phyloP scores from a whole-genome alignment of 2,113 vertebrate genomes.

The Antigone vipio region DNA sequence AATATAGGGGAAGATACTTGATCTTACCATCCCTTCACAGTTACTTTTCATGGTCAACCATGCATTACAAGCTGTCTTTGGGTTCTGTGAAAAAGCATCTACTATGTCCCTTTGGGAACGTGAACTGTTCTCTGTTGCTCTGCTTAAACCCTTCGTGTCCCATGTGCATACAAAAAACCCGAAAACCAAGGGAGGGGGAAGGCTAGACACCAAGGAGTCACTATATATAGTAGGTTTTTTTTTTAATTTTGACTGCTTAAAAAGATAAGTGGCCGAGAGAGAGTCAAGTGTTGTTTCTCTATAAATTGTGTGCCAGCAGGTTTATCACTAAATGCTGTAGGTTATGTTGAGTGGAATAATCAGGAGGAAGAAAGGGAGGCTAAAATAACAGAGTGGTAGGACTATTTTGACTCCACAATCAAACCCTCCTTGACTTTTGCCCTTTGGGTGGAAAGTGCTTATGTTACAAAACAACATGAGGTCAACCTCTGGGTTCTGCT shows the following conservation, averaged over 20 bases:
- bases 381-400: conserved; percentile 75
- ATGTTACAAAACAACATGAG: conserved; percentile 69
- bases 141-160: not conserved
- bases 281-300: conserved; percentile 73
- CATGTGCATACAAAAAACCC: not conserved
- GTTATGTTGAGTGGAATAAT: conserved; percentile 71
- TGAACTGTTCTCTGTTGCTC: not conserved
- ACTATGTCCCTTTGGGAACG: conserved; percentile 10
- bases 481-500: conserved; percentile 29
- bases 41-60: not conserved
- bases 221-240: conserved; percentile 55
- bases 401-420: conserved; percentile 72
- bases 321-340: conserved; percentile 72
- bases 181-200: not conserved
- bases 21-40: not conserved
- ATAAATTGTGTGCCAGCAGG: conserved; percentile 71
- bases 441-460: conserved; percentile 70
- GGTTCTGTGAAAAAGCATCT: not conserved
- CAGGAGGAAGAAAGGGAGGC: conserved; percentile 76
- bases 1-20: not conserved
- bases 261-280: conserved; percentile 72
- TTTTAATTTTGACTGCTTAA: conserved; percentile 63
- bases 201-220: conserved; percentile 67
- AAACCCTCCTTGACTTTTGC: conserved; percentile 69
- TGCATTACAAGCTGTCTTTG: not conserved